Evolutionary conservation across 2,888 invertebrate genomes (phyloP), one percentile per base, ranked within the genome.

Genomic region (Chrysodeixis includens): DNA sequence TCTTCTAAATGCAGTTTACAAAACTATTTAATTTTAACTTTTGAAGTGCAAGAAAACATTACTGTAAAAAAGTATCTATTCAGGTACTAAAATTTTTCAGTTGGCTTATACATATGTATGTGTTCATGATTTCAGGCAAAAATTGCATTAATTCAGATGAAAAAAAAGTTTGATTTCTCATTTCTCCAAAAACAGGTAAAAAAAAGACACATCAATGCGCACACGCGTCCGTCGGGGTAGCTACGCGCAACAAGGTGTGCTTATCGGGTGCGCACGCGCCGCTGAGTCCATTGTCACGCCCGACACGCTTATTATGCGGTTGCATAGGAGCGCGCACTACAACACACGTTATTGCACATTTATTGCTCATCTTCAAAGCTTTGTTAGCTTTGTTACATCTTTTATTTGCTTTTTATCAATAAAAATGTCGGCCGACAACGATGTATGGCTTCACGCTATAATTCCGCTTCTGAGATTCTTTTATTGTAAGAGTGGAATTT

Each of bases 351-450:
- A 94, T 93, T 93, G 89, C 92, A 88, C 92, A 93, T 93, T 94
- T 92, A 94, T 94, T 93, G 90, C 93, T 89, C 93, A 92, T 93
- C 94, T 93, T 94, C 92, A 92, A 89, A 91, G 90, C 89, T 88
- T 93, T 94, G 92, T 93, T 92, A 89, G 84, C 83, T 90, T 90
- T 91, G 89, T 92, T 89, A 81, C 76, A 79, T 82, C 85, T 88
- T 90, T 90, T 93, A 90, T 91, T 88, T 84, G 88, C 87, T 92
- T 92, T 94, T 93, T 92, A 90, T 86, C 83, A 84, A 88, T 86
- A 87, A 89, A 90, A 87, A 88, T 82, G 89, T 89, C 90, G 85
- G 82, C 77, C 83, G 75, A 81, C 76, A 81, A 89, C 89, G 92
- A 94, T 93, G 89, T 93, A 95, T 94, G 92, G 87, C 88, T 93